These are phyloP conservation scores for Chloropsis hardwickii DNA, from an alignment of 2,113 vertebrate genomes.

Conservation along the genomic window DNA sequence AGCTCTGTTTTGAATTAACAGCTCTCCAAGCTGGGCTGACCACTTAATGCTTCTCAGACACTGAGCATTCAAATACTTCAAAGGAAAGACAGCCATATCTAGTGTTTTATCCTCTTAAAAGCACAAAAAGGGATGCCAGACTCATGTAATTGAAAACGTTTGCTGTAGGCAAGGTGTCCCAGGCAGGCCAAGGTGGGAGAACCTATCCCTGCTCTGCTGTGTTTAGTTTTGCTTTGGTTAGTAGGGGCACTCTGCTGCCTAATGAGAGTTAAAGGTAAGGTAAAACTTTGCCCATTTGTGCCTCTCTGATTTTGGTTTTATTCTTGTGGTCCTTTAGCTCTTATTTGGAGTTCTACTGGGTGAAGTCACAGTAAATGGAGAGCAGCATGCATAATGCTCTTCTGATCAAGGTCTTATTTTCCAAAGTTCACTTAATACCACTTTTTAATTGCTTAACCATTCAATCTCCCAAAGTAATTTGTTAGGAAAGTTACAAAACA, in stretches of 20 bases:
- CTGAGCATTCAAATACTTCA: not conserved
- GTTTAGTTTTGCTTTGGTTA: not conserved
- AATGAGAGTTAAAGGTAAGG: not conserved
- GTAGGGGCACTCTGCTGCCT: not conserved
- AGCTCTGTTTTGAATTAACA: conserved; percentile 40
- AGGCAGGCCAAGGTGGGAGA: not conserved
- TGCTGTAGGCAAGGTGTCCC: not conserved
- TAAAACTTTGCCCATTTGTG: not conserved
- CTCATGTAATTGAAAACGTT: not conserved
- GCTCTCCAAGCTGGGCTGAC: not conserved
- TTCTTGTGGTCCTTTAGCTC: not conserved
- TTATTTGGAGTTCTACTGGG: not conserved
- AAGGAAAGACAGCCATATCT: not conserved
- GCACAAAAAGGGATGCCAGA: not conserved
- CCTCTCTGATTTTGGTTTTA: not conserved
- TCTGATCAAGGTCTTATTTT: not conserved
- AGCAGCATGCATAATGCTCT: not conserved
- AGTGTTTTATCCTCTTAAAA: not conserved
- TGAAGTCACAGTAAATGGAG: not conserved
- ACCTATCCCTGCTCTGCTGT: not conserved
- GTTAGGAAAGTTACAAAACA: not conserved
- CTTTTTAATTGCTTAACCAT: not conserved
- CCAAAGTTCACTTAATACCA: not conserved
- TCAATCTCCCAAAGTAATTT: not conserved
- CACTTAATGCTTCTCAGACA: not conserved